A percentile compares a stretch with the other conserved stretches of the same genome.
phyloP scores from a whole-genome alignment of 2,113 vertebrate genomes.

The Monarcha castaneiventris region DNA sequence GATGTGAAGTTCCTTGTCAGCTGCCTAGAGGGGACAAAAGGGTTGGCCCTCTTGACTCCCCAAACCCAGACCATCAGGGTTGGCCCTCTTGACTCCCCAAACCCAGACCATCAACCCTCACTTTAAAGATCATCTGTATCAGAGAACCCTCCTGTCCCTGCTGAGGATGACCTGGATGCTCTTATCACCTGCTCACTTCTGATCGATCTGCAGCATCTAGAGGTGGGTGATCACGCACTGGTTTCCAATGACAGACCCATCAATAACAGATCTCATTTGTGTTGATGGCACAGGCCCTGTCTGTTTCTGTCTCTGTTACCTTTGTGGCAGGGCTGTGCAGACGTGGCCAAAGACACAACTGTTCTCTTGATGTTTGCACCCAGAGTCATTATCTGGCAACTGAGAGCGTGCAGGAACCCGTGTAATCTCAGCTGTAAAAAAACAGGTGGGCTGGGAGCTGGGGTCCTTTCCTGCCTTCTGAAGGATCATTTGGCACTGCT shows the following conservation, averaged over 20 bases:
- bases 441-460: not conserved
- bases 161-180: not conserved
- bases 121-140: not conserved
- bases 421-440: not conserved
- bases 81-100: too few relatives aligned
- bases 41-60: not conserved
- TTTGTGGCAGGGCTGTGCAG: not conserved
- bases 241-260: not conserved
- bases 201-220: not conserved
- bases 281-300: not conserved
- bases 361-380: not conserved
- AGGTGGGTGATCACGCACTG: rapidly evolving
- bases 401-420: not conserved
- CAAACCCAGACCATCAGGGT: not conserved
- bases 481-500: not conserved
- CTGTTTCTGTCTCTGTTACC: not conserved
- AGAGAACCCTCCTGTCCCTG: not conserved
- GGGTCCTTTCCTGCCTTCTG: not conserved
- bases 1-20: not conserved
- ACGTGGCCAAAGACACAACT: not conserved
- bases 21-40: not conserved
- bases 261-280: not conserved
- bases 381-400: not conserved
- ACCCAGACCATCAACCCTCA: not conserved
- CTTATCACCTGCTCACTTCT: not conserved